Conservation (phyloP, 2,797 vertebrate genomes). For the Meda fulgida region DNA sequence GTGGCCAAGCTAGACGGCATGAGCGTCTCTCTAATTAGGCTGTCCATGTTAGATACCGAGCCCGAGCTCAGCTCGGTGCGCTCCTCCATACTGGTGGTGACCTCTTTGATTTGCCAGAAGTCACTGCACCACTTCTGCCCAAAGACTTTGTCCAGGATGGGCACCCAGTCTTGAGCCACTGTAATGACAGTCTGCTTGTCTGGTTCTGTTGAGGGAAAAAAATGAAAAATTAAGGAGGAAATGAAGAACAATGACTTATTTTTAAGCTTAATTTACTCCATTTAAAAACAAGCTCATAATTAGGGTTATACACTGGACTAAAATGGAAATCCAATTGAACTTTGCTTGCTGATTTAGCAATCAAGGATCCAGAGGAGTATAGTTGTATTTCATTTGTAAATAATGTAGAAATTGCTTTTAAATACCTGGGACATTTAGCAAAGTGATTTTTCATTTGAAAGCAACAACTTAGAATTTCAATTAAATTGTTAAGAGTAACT, state of each 20-base stretch:
- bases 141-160: conserved; percentile 80
- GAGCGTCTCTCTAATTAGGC: conserved; percentile 58
- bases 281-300: background rate
- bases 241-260: background rate
- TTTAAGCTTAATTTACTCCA: background rate
- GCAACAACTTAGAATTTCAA: background rate
- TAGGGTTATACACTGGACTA: background rate
- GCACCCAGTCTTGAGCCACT: conserved; percentile 79
- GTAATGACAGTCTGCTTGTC: conserved; percentile 66
- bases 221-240: background rate
- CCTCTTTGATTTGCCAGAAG: conserved; percentile 73
- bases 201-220: conserved; percentile 44
- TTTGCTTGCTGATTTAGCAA: background rate
- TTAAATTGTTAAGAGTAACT: background rate
- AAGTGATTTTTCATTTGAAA: background rate
- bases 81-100: conserved; percentile 20
- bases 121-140: conserved; percentile 82
- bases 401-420: background rate
- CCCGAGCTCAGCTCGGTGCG: conserved; percentile 13
- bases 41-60: conserved; percentile 42
- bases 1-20: conserved; percentile 69
- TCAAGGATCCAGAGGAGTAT: background rate
- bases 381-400: background rate
- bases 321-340: background rate
- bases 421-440: background rate